phyloP scores from a whole-genome alignment of 2,888 invertebrate genomes.

The Campoletis raptor region DNA sequence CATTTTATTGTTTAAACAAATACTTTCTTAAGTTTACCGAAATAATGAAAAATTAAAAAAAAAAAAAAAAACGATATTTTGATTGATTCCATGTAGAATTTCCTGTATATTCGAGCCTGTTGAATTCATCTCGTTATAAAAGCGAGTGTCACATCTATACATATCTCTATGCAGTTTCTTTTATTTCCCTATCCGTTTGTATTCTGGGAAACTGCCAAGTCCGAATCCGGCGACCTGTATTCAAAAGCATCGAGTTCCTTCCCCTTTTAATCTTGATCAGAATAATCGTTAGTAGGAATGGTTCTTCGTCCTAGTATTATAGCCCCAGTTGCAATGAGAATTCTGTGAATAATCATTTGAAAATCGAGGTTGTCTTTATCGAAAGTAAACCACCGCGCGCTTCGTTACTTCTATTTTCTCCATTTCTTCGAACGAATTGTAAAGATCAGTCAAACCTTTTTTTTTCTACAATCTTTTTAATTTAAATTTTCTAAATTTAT shows the following conservation, averaged over 20 bases:
- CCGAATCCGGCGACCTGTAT: conserved; percentile 5
- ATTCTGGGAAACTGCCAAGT: conserved; percentile 20
- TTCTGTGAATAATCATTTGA: conserved; percentile 57
- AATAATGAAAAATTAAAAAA: too few species aligned
- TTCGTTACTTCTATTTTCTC: conserved; percentile 18
- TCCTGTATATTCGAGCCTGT: neutral
- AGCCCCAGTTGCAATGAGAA: conserved; percentile 49
- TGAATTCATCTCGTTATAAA: conserved; percentile 30
- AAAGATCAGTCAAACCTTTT: conserved; percentile 9
- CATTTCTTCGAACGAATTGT: conserved; percentile 12
- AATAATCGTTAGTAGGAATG: conserved; percentile 50
- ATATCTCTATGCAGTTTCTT: conserved; percentile 11
- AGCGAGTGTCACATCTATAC: neutral
- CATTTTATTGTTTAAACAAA: too few species aligned
- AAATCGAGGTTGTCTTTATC: conserved; percentile 51
- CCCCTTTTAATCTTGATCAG: conserved; percentile 54
- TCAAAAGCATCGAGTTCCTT: conserved; percentile 42
- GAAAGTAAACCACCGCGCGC: conserved; percentile 10
- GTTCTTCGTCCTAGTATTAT: conserved; percentile 5
- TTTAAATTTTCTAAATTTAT: too few species aligned
- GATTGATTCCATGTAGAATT: neutral
- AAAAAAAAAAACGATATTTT: too few species aligned
- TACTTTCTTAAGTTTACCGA: too few species aligned
- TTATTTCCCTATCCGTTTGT: conserved; percentile 12
- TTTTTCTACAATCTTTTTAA: too few species aligned